Evolutionary conservation across 2,888 invertebrate species (phyloP), one percentile per base, ranked within the genome.

Genomic region (Zhuqinia jingwanae): DNA sequence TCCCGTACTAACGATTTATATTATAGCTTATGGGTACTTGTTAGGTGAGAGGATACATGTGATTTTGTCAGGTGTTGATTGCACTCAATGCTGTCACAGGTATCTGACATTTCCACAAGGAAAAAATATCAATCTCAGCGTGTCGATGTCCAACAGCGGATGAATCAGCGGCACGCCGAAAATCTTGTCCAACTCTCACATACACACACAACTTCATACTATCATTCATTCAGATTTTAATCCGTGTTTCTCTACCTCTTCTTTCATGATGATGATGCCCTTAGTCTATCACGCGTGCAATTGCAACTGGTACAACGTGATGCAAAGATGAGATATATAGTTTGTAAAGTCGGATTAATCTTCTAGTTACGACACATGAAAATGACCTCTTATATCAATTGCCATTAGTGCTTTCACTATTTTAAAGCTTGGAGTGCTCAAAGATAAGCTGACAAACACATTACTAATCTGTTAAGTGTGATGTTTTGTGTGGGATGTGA

Each of bases 61-160:
- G 76, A 70, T 82, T 87, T 78, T 87, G 87, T 82, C 87, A 87
- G 81, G 70, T 82, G 87, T 78, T 87, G 82, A 87, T 87, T 87
- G 82, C 81, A 70, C 82, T 73, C 47, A 60, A 50, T 86, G 81
- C 82, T 53, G 22, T 45, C 25, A 58, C 6, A 17, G 15, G 53
- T 76, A 58, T 27, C 50, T 85, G 76, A 56, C 77, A 36, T 70
- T 65, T 65, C 77, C 45, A 58, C 86, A 56, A 86, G 86, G 47
- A 76, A 70, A 86, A 86, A 36, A 86, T 81, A 86, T 86, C 68
- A 81, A 80, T 76, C 80, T 50, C 15, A 25, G 17, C 27, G 22
- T 68, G 50, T 53, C 63, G 30, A 45, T 63, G 36, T 20, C 75
- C 20, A 70, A 63, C 17, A 30, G 36, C 60, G 63, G 60, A 65